phyloP scores from a whole-genome alignment of 2,888 invertebrate genomes.

The Conistra vaccinii region DNA sequence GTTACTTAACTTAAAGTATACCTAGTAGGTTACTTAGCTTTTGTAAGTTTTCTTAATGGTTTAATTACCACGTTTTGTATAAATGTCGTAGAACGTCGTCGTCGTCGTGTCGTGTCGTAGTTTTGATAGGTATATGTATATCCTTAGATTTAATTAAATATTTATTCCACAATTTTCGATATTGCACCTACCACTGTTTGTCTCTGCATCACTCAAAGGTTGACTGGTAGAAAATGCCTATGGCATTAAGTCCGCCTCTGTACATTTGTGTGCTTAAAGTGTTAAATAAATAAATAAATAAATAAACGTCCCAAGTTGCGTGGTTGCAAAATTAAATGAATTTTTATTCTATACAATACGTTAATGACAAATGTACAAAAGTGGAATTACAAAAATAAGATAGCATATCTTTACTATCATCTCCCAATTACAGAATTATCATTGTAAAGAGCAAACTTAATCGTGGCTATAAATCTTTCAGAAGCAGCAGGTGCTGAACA shows the following conservation, averaged over 20 bases:
- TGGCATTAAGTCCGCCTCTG: no score
- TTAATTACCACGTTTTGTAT: not conserved
- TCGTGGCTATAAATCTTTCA: slow-evolving; percentile 54
- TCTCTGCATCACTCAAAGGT: no score
- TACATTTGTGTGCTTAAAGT: no score
- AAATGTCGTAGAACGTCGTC: not conserved
- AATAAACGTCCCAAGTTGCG: no score
- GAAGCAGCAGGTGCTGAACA: slow-evolving; percentile 40
- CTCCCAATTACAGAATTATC: slow-evolving; percentile 50
- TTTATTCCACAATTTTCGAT: no score
- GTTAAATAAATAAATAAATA: no score
- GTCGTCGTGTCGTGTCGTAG: no score
- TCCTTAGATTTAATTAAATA: no score
- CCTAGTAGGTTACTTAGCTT: not conserved
- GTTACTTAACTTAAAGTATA: not conserved
- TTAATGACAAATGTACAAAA: slow-evolving; percentile 10
- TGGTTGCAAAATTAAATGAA: not conserved
- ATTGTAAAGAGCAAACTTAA: slow-evolving; percentile 57
- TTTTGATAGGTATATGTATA: no score
- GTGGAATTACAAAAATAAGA: not conserved
- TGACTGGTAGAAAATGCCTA: no score
- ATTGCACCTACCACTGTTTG: no score
- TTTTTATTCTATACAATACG: not conserved
- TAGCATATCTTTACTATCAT: slow-evolving; percentile 32
- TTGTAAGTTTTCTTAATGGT: not conserved